Percentiles rank a stretch among this genome's conserved stretches.
Conservation (phyloP, 2,797 vertebrate genomes). For the Ficedula albicollis region DNA sequence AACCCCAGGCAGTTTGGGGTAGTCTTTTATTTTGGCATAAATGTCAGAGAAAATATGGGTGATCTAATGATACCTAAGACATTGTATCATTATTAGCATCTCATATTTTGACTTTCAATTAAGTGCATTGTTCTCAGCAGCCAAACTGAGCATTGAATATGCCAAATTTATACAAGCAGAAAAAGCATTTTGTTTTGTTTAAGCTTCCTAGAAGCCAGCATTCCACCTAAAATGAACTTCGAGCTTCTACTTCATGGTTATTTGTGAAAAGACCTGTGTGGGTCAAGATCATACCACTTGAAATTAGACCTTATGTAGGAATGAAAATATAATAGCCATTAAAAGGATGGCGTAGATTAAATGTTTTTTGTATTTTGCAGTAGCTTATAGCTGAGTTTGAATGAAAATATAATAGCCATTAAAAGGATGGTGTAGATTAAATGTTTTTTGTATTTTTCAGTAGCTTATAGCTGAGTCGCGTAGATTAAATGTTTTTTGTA, state of each 20-base stretch:
- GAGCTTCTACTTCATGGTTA: not conserved
- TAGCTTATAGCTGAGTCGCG: too few species aligned
- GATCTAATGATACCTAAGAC: not conserved
- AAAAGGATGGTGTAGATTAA: too few species aligned
- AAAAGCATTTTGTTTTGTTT: not conserved
- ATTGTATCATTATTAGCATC: not conserved
- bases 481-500: not conserved
- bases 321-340: not conserved
- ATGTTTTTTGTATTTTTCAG: too few species aligned
- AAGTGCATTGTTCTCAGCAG: not conserved
- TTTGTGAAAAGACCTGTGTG: not conserved
- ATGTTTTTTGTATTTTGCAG: not conserved
- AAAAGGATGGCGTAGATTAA: not conserved
- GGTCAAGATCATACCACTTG: not conserved
- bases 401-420: too few species aligned
- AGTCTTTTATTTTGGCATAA: not conserved
- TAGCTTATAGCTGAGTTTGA: not conserved
- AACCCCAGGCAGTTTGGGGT: not conserved
- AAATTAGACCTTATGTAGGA: not conserved
- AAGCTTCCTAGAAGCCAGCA: not conserved
- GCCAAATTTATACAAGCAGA: not conserved
- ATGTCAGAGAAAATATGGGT: not conserved
- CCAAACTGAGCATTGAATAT: not conserved
- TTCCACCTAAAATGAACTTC: not conserved
- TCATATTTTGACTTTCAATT: not conserved